phyloP scores from a whole-genome alignment of 1,140 invertebrate species.

The Coboldia fuscipes region DNA sequence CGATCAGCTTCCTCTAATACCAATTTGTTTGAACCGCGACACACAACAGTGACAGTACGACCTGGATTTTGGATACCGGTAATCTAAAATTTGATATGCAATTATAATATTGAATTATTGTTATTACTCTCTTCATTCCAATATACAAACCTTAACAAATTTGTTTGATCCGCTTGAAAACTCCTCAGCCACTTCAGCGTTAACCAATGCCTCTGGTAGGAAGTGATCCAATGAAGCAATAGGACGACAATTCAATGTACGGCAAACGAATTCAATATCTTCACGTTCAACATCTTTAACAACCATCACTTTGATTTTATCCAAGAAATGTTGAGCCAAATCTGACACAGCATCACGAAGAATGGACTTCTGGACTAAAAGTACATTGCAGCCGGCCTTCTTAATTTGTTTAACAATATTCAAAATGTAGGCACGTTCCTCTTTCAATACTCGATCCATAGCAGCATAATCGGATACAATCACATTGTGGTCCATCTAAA shows the following conservation, averaged over 20 bases:
- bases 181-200: slow-evolving; percentile 90
- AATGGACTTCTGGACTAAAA: slow-evolving; percentile 97
- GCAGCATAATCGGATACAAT: slow-evolving; percentile 96
- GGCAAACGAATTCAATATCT: slow-evolving; percentile 94
- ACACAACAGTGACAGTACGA: slow-evolving; percentile 78
- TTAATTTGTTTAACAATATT: slow-evolving; percentile 99
- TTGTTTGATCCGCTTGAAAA: slow-evolving; percentile 73
- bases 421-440: slow-evolving; percentile 93
- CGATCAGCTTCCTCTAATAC: slow-evolving; percentile 88
- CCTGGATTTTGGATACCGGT: slow-evolving; percentile 79
- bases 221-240: slow-evolving; percentile 99
- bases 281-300: slow-evolving; percentile 95
- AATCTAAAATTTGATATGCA: too few relatives aligned
- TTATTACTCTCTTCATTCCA: too few relatives aligned
- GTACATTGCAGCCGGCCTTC: slow-evolving; percentile 92
- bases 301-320: slow-evolving; percentile 99
- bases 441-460: slow-evolving; percentile 97
- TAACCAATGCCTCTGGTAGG: slow-evolving; percentile 69
- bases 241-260: slow-evolving; percentile 83
- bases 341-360: slow-evolving; percentile 93
- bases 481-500: slow-evolving; percentile 95
- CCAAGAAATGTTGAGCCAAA: slow-evolving; percentile 90
- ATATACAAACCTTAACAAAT: slow-evolving; percentile 92
- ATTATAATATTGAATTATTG: slow-evolving; percentile 22
- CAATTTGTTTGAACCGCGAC: slow-evolving; percentile 93